Percentiles rank a stretch among this genome's conserved stretches.
These are phyloP conservation scores for Sparus aurata DNA, from an alignment of 2,797 vertebrate genomes.

Conservation along the genomic window DNA sequence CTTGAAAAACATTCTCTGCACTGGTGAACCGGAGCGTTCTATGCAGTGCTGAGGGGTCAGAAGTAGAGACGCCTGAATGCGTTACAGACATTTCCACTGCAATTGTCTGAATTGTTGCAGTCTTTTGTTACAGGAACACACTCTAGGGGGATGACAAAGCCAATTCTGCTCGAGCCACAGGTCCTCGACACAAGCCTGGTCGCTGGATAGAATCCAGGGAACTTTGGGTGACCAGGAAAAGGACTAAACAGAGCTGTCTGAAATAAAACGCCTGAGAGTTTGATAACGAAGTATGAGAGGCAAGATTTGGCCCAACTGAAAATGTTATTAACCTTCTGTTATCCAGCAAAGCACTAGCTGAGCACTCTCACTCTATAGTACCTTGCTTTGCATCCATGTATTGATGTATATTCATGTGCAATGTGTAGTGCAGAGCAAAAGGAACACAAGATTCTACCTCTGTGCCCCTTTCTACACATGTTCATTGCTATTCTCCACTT, in stretches of 20 bases:
- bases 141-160: constrained; percentile 50
- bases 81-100: constrained; percentile 53
- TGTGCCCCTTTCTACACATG: not conserved
- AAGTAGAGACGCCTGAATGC: constrained; percentile 51
- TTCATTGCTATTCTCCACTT: not conserved
- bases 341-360: not conserved
- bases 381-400: constrained; percentile 3
- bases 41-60: constrained; percentile 56
- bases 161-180: constrained; percentile 50
- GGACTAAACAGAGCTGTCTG: constrained; percentile 29
- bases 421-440: not conserved
- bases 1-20: constrained; percentile 51
- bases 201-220: constrained; percentile 38
- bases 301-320: not conserved
- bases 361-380: not conserved
- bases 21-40: constrained; percentile 43
- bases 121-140: constrained; percentile 52
- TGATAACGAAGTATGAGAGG: constrained; percentile 10
- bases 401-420: not conserved
- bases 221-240: constrained; percentile 25
- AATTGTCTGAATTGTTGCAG: constrained; percentile 52
- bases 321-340: constrained; percentile 21
- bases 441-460: not conserved
- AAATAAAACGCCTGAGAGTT: constrained; percentile 24
- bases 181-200: constrained; percentile 38